Evolutionary conservation across 2,113 vertebrate species (phyloP), one percentile per base, ranked within the genome.

Genomic region (Dasypus novemcinctus): DNA sequence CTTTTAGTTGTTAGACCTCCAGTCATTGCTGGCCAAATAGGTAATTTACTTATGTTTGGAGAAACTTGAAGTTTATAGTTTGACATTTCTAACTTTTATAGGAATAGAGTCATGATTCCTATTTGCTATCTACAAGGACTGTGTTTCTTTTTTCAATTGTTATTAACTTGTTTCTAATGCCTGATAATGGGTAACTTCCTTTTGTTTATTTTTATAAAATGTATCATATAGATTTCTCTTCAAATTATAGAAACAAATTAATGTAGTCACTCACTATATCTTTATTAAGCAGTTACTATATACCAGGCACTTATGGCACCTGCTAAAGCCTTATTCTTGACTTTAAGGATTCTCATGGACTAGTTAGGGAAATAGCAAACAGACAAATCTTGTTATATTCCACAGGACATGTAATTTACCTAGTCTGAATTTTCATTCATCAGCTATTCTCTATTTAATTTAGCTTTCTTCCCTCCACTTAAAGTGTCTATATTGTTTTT

Each of bases 11-110:
- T 99, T 97, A 99, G 99, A 96, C 99, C 99, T 11, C 99, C 99
- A 8, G 98, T 99, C 97, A 99, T 99, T 96, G 99, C 99, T 78
- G 99, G 99, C 89, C 99, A 99, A 98, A 99, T 99, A 97, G 99
- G 99, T 99, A 99, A 98, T 97, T 94, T 94, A 94, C 93, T 97
- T 98, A 90, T 90, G 82, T 97, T 95, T 97, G 75, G 81, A 81
- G 96, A 97, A 96, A 97, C 95, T 93, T 91, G 63, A 95, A 13
- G 75, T 96, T 97, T 93, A 78, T 97, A 97, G 93, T 95, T 93
- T 97, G 96, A 88, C 79, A 90, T 95, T 95, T 96, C 82, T 91
- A n/a, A 82, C 97, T 97, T 98, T 96, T 97, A 76, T 89, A 94
- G 88, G 95, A 95, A 52, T 86, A 66, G 33, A 80, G 64, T 3